Evolutionary conservation across 2,113 vertebrate species (phyloP).

Genomic region (Thermophis baileyi): DNA sequence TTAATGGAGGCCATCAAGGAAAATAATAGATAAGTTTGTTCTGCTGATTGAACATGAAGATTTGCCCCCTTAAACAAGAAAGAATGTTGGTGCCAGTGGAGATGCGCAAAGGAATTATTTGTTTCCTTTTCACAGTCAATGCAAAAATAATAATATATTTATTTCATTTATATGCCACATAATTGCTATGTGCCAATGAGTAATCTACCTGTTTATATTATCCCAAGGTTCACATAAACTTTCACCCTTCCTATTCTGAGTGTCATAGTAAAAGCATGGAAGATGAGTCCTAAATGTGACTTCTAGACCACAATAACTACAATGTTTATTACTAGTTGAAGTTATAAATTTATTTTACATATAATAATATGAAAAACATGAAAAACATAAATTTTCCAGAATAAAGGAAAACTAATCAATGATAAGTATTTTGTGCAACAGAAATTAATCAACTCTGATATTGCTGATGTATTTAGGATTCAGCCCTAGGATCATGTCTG

Average conservation of each 20-base stretch:
- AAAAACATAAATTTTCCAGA: not conserved
- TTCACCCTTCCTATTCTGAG: not conserved
- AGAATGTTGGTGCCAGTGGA: not conserved
- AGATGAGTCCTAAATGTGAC: not conserved
- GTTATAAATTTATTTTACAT: not conserved
- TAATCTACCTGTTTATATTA: not conserved
- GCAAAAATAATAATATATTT: not conserved
- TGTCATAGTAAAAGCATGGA: not conserved
- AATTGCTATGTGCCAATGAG: not conserved
- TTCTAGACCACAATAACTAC: not conserved
- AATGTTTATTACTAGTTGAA: not conserved
- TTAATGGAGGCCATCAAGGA: not conserved
- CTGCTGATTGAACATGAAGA: not conserved
- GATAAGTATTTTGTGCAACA: not conserved
- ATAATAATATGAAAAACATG: not conserved
- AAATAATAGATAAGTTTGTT: not conserved
- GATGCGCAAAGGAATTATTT: not conserved
- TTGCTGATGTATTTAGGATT: not conserved
- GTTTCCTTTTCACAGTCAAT: not conserved
- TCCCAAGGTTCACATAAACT: not conserved
- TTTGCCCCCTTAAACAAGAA: not conserved
- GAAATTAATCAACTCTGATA: not conserved
- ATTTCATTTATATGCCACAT: not conserved
- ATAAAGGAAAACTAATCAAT: not conserved
- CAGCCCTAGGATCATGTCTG: not conserved